These are phyloP conservation scores for Alosa alosa DNA, from an alignment of 2,113 vertebrate genomes.

Conservation along the genomic window DNA sequence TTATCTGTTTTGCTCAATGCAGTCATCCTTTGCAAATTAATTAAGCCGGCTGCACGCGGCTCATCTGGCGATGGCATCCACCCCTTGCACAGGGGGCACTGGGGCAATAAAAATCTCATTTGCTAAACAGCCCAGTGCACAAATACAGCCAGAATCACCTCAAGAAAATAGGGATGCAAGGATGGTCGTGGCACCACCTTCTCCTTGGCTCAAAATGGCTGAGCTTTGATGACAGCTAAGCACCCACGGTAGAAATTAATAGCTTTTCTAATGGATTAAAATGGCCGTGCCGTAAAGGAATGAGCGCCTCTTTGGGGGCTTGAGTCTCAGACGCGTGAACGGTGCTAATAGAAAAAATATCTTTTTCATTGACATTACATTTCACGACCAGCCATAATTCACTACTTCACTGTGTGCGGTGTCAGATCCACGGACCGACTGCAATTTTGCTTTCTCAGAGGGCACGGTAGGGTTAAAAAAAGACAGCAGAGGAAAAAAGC, in stretches of 20 bases:
- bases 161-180: too few relatives aligned
- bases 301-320: not conserved
- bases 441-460: too few relatives aligned
- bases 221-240: not conserved
- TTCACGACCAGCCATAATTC: conserved; percentile 1
- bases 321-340: not conserved
- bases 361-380: not conserved
- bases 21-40: conserved; percentile 39
- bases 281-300: conserved; percentile 8
- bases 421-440: not conserved
- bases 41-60: conserved; percentile 34
- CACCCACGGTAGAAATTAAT: not conserved
- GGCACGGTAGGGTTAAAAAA: too few relatives aligned
- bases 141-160: not conserved
- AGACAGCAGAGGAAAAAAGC: too few relatives aligned
- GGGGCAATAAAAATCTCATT: conserved; percentile 42
- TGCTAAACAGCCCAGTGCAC: conserved; percentile 23
- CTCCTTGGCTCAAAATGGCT: not conserved
- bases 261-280: conserved; percentile 3
- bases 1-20: conserved; percentile 48
- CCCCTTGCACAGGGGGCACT: not conserved
- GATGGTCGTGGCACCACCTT: too few relatives aligned
- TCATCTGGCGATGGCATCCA: not conserved
- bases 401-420: not conserved
- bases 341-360: not conserved